Evolutionary conservation across 1,140 invertebrate species (phyloP), one percentile per base, ranked within the genome.

Genomic region (Sarcophaga peregrina): DNA sequence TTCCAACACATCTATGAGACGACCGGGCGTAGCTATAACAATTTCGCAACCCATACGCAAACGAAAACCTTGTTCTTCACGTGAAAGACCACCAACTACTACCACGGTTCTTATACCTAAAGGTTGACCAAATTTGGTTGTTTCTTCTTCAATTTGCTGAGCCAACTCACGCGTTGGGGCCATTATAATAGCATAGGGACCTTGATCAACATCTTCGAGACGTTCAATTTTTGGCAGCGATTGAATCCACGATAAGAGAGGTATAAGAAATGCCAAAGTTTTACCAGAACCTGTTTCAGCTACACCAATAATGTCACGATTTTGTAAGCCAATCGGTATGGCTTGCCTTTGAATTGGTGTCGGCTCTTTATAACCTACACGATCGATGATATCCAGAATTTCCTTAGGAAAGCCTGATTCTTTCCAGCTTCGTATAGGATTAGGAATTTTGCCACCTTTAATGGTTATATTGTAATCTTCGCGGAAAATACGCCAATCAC

Each of bases 381-480:
- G 95, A 84, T 97, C 95, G 86, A 99, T 98, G 76, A 99, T 97
- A 68, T 99, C 97, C 86, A 97, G 93, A 84, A 99, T 95, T 90
- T 98, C 97, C 86, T 94, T 93, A 45, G 97, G 96, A 85, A 99
- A 95, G n/a, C 93, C 94, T 11, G 96, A 96, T 92, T 99, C 99
- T 85, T 95, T 95, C 99, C 99, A 99, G 52, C 93, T 95, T 15
- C 99, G 92, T 74, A 99, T 95, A 1, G 98, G 98, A 92, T 98
- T 97, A 6, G 99, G 98, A 87, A 99, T 98, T 87, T 94, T 95
- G 0, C 99, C 99, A 83, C 98, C 98, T 91, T 99, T 99, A 75
- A 99, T 98, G 6, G 97, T 96, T 74, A 99, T 99, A 89, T 98
- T 99, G 89, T 98, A 99, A 92, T 99, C 99, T 92, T 99, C 99